Conservation (phyloP, 2,797 vertebrate genomes). For the Champsocephalus gunnari region DNA sequence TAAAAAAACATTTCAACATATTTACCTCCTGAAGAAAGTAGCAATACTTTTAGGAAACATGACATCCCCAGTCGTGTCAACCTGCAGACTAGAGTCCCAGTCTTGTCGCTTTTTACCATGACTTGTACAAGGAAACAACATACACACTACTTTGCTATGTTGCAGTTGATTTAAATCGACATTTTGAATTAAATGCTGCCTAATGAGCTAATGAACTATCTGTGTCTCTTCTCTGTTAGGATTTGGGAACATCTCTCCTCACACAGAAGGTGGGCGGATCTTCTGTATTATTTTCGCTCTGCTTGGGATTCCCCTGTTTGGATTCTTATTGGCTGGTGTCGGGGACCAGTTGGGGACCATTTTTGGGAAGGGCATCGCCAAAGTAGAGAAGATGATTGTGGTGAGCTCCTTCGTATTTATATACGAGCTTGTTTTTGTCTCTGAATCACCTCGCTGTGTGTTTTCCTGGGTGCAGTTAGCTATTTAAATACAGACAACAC, state of each 20-base stretch:
- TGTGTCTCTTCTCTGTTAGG: conserved; percentile 78
- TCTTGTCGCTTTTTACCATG: too few relatives aligned
- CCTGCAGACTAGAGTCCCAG: background rate
- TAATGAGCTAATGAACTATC: background rate
- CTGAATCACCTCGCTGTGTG: background rate
- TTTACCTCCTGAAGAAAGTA: background rate
- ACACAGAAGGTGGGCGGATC: conserved; percentile 95
- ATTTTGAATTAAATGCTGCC: conserved; percentile 4
- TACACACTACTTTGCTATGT: background rate
- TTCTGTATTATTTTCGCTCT: conserved; percentile 99
- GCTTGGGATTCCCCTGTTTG: conserved; percentile 97
- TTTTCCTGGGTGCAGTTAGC: conserved; percentile 12
- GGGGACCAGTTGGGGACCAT: conserved; percentile 98
- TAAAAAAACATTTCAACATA: background rate
- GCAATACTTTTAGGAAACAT: background rate
- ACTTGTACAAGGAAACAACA: background rate
- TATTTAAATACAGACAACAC: background rate
- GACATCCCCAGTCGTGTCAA: background rate
- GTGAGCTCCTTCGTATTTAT: conserved; percentile 77
- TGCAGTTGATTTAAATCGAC: background rate
- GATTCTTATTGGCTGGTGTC: conserved; percentile 96
- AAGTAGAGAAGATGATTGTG: conserved; percentile 97
- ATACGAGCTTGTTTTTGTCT: background rate
- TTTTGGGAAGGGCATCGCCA: conserved; percentile 97
- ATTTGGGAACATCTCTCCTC: conserved; percentile 98